Percentiles rank a stretch among this genome's conserved stretches.
phyloP scores from a whole-genome alignment of 2,888 invertebrate genomes.

The Pogonocherus hispidulus region DNA sequence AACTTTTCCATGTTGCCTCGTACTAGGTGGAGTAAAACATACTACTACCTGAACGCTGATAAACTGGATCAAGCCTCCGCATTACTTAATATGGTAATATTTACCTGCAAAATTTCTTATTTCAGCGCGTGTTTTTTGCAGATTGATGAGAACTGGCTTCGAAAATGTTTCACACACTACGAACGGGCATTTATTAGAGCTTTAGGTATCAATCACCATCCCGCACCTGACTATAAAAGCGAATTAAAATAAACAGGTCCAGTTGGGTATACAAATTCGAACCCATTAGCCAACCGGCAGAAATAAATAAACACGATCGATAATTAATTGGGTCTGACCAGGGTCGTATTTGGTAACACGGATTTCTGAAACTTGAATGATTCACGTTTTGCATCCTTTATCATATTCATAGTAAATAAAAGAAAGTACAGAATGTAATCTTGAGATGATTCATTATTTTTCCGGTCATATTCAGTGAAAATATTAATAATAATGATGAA shows the following conservation, averaged over 20 bases:
- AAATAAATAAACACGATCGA: slow-evolving; percentile 30
- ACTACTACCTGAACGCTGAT: neutral
- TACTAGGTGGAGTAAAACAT: too few species aligned
- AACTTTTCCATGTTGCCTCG: too few species aligned
- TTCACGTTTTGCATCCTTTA: too few species aligned
- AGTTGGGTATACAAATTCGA: slow-evolving; percentile 31
- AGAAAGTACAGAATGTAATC: too few species aligned
- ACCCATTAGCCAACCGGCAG: slow-evolving; percentile 16
- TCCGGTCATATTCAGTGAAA: too few species aligned
- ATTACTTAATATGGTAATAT: neutral
- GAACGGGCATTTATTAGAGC: slow-evolving; percentile 13
- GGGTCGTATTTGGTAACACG: too few species aligned
- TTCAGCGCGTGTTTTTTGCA: neutral
- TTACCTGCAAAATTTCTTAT: neutral
- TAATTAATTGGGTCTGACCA: slow-evolving; percentile 31
- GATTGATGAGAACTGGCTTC: neutral
- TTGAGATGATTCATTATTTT: too few species aligned
- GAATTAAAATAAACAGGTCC: slow-evolving; percentile 35
- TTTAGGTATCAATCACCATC: slow-evolving; percentile 30
- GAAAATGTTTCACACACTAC: slow-evolving; percentile 8
- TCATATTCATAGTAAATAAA: too few species aligned
- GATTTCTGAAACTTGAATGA: too few species aligned
- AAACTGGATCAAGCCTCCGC: neutral
- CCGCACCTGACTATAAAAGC: slow-evolving; percentile 13
- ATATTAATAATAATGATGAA: too few species aligned